phyloP scores from a whole-genome alignment of 2,797 vertebrate genomes.

The Gymnocypris eckloni region DNA sequence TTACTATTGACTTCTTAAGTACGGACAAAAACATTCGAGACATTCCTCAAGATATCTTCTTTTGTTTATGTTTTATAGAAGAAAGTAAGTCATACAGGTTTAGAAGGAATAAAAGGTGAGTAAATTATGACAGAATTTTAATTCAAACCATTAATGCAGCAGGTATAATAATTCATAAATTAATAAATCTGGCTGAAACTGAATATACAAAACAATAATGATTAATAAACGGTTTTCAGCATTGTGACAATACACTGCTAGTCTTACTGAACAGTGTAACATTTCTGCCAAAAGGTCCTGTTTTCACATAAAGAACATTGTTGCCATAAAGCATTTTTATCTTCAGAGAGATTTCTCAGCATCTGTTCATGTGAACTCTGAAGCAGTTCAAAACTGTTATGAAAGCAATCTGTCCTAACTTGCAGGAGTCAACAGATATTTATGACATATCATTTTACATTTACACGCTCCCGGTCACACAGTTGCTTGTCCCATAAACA shows the following conservation, averaged over 20 bases:
- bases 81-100: not conserved
- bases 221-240: not conserved
- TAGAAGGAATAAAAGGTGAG: not conserved
- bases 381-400: not conserved
- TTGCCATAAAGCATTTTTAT: constrained; percentile 3
- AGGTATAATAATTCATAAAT: not conserved
- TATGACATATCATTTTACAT: too few relatives aligned
- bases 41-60: too few relatives aligned
- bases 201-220: not conserved
- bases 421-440: too few relatives aligned
- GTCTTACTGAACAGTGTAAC: not conserved
- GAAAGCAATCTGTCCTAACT: too few relatives aligned
- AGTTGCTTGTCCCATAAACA: too few relatives aligned
- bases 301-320: not conserved
- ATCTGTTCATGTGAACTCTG: too few relatives aligned
- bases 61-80: too few relatives aligned
- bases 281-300: not conserved
- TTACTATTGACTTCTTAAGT: too few relatives aligned
- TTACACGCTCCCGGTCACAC: too few relatives aligned
- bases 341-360: too few relatives aligned
- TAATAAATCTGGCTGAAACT: not conserved
- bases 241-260: not conserved
- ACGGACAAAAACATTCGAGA: too few relatives aligned
- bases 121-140: not conserved
- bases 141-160: not conserved